Percentiles rank a stretch among this genome's conserved stretches.
Evolutionary conservation across 2,113 vertebrate genomes (phyloP).

Genomic region (Nibea albiflora): DNA sequence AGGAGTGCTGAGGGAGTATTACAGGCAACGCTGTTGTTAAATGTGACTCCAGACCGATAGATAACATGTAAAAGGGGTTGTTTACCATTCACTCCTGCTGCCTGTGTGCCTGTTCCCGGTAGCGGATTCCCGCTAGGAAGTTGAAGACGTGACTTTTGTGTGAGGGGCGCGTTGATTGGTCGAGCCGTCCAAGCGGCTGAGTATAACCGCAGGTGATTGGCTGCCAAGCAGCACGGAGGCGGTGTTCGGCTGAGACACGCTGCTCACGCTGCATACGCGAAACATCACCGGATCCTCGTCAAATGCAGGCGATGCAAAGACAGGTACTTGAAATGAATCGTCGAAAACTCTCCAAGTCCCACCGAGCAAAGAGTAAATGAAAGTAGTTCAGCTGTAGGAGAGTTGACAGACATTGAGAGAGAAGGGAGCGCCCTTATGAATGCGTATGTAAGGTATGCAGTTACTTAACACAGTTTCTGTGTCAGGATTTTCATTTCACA

Average conservation of each 20-base stretch:
- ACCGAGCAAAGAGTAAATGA: neutral
- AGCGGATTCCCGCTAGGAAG: constrained; percentile 82
- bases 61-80: neutral
- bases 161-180: constrained; percentile 75
- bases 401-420: neutral
- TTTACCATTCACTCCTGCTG: constrained; percentile 61
- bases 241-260: neutral
- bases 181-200: neutral
- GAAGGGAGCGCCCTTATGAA: neutral
- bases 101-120: constrained; percentile 1
- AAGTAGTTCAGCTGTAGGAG: neutral
- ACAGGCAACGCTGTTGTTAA: neutral
- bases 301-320: neutral
- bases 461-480: neutral
- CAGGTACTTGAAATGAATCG: neutral
- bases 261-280: neutral
- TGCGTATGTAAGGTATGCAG: neutral
- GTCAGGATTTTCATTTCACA: neutral
- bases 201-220: constrained; percentile 73
- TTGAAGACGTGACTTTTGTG: constrained; percentile 74
- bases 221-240: neutral
- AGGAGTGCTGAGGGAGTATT: no score
- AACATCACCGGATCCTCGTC: neutral
- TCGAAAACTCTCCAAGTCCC: neutral
- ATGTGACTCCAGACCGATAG: neutral